Evolutionary conservation across 1,140 invertebrate species (phyloP).

Genomic region (Lasaia peninsularis): DNA sequence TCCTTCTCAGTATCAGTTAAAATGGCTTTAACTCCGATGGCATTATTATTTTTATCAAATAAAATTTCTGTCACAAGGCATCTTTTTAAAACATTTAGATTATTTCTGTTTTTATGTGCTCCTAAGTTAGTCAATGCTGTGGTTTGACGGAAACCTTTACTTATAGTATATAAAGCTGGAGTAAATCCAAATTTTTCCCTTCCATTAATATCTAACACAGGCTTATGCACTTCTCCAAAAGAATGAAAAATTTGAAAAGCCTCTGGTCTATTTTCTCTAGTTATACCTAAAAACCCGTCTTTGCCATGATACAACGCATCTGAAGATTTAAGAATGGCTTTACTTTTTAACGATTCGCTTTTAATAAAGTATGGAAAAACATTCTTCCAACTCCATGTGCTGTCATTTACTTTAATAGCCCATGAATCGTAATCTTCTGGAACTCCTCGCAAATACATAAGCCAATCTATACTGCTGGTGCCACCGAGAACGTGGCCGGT

Average conservation of each 20-base stretch:
- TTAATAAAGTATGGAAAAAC: slow-evolving; percentile 32
- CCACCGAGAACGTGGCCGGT: slow-evolving; percentile 85
- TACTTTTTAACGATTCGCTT: slow-evolving; percentile 25
- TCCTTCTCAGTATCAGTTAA: too few species aligned
- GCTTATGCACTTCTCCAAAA: slow-evolving; percentile 31
- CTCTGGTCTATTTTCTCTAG: slow-evolving; percentile 17
- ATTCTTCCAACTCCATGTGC: slow-evolving; percentile 26
- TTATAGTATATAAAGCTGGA: slow-evolving; percentile 71
- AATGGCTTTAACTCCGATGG: slow-evolving; percentile 59
- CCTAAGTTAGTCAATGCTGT: slow-evolving; percentile 77
- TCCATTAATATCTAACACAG: slow-evolving; percentile 34
- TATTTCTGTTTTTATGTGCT: slow-evolving; percentile 70
- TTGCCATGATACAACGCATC: slow-evolving; percentile 21
- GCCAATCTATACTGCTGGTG: slow-evolving; percentile 85
- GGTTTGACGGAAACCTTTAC: slow-evolving; percentile 79
- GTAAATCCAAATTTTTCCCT: slow-evolving; percentile 32
- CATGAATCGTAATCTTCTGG: slow-evolving; percentile 31
- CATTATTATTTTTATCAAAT: slow-evolving; percentile 79
- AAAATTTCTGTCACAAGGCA: slow-evolving; percentile 69
- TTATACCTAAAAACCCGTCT: slow-evolving; percentile 30
- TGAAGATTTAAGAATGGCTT: slow-evolving; percentile 15
- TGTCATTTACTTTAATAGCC: slow-evolving; percentile 26
- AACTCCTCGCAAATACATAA: slow-evolving; percentile 62
- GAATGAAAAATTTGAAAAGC: slow-evolving; percentile 26
- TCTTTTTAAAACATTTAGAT: slow-evolving; percentile 61